Evolutionary conservation across 1,140 invertebrate species (phyloP), one percentile per base, ranked within the genome.

Genomic region (Bombus pyrosoma): DNA sequence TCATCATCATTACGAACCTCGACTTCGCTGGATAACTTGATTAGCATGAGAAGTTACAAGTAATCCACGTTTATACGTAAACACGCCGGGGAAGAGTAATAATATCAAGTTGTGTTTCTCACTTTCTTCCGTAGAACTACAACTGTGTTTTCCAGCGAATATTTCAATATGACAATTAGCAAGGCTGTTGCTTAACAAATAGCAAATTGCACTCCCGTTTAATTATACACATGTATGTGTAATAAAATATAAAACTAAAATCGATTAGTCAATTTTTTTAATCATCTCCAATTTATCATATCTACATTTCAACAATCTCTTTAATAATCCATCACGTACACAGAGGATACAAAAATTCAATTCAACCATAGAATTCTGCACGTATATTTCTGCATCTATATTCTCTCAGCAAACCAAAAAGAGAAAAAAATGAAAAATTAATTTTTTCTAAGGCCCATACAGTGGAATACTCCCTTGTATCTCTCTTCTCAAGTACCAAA

Each of bases 1-100:
- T 69, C 81, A 69, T 77, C 72, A 22, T 66, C 64, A 66, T 69
- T 41, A 57, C 73, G 47, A 69, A 34, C 41, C 25, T 43, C 41
- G 28, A 66, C 32, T 69, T 77, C 12, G 53, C 18, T 13, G 47
- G 32, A 57, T 83, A 77, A 77, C 62, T 77, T 77, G 25, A 69
- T 77, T 37, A 53, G 25, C 3, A 5, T 18, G 62, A 28, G 34
- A 76, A 77, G 81, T 77, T 83, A 39, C 37, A 53, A 77, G 73
- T 37, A 39, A 64, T 69, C 15, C 59, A 47, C 25, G 34, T 39
- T 57, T 68, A 41, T 47, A 37, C 39, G 28, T n/a, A 18, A 34
- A 25, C 43, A 39, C 8, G 28, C 4, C 5, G 25, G 37, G 8
- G 66, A 57, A 72, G 47, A 39, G 41, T 28, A 57, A 59, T 39